These are phyloP conservation scores for Drymodes brunneopygia DNA, from an alignment of 2,113 vertebrate genomes.

Conservation along the genomic window DNA sequence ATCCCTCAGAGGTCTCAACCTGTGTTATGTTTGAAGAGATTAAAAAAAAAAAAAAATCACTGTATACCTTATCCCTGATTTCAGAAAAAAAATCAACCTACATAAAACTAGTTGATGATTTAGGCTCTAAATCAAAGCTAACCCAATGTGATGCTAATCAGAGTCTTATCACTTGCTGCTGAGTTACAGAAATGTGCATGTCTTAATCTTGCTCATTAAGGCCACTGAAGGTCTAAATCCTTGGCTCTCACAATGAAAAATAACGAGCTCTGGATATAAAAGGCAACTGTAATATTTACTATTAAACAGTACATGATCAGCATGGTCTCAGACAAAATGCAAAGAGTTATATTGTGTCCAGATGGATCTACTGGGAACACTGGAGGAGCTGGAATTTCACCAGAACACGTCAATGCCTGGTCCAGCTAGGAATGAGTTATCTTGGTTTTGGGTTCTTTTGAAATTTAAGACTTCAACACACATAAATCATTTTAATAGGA, in stretches of 20 bases:
- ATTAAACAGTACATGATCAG: not conserved
- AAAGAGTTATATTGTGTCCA: not conserved
- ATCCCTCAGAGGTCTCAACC: not conserved
- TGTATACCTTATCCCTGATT: not conserved
- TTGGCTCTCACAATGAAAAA: not conserved
- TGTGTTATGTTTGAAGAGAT: not conserved
- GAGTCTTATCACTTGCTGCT: not conserved
- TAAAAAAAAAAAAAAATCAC: not conserved
- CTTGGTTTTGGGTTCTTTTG: not conserved
- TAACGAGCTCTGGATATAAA: not conserved
- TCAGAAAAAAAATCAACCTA: not conserved
- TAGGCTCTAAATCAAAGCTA: not conserved
- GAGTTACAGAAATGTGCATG: not conserved
- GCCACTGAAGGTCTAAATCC: not conserved
- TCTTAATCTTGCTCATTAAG: not conserved
- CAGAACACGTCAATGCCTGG: not conserved
- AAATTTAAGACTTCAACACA: not conserved
- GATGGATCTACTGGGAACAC: not conserved
- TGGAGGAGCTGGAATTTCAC: not conserved
- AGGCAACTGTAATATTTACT: not conserved
- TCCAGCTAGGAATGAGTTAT: not conserved
- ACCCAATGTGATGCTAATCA: not conserved
- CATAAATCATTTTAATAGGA: not conserved
- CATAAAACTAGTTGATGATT: not conserved
- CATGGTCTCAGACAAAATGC: not conserved